Percentiles rank a stretch among this genome's conserved stretches.
Conservation (phyloP, 2,113 vertebrate species). For the Psophia crepitans region DNA sequence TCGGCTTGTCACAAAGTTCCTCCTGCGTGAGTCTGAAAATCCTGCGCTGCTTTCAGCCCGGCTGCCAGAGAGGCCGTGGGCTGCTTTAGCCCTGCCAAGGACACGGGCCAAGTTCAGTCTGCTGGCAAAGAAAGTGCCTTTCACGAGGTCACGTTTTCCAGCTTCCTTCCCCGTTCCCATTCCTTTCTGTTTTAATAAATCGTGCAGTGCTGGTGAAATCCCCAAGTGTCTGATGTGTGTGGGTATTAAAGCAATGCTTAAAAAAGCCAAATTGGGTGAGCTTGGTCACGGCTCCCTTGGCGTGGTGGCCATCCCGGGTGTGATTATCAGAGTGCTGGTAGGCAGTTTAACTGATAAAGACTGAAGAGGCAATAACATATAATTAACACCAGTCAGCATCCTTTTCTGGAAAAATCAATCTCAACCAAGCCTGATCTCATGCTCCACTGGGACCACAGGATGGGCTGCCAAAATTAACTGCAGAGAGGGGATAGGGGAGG, state of each 20-base stretch:
- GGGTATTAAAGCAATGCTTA: background rate
- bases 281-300: background rate
- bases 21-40: background rate
- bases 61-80: background rate
- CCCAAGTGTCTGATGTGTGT: background rate
- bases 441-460: background rate
- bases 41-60: background rate
- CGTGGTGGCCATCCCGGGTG: background rate
- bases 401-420: constrained; percentile 14
- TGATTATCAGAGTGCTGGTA: background rate
- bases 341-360: background rate
- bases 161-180: background rate
- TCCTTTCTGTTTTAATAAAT: background rate
- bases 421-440: background rate
- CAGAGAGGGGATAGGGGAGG: background rate
- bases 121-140: background rate
- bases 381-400: background rate
- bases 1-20: background rate
- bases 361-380: background rate
- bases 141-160: accelerated
- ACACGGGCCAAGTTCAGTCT: background rate
- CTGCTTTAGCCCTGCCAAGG: background rate
- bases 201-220: background rate
- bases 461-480: background rate
- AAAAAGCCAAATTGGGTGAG: background rate